A percentile compares a stretch with the other conserved stretches of the same genome.
Evolutionary conservation across 2,113 vertebrate species (phyloP).

Genomic region (Gallinago media): DNA sequence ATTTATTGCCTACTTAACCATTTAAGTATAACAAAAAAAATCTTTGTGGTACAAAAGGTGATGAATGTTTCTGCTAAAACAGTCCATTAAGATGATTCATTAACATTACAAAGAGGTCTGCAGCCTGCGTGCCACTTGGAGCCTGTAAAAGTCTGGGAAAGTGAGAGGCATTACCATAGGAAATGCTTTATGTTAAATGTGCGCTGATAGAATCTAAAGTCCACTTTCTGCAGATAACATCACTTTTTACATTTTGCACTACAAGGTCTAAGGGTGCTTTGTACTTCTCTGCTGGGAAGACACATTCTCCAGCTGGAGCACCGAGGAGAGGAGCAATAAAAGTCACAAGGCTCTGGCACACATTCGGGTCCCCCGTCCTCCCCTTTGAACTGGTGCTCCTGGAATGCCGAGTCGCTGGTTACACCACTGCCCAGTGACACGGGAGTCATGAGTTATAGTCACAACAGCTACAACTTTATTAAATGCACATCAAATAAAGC

Average conservation of each 20-base stretch:
- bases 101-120: conserved; percentile 70
- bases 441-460: conserved; percentile 56
- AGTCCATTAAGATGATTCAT: conserved; percentile 80
- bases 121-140: conserved; percentile 63
- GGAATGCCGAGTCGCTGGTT: conserved; percentile 65
- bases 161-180: conserved; percentile 62
- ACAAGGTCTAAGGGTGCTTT: conserved; percentile 63
- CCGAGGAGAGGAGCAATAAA: conserved; percentile 62
- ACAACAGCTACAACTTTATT: conserved; percentile 54
- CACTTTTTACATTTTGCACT: conserved; percentile 66
- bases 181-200: conserved; percentile 62
- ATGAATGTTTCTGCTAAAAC: conserved; percentile 76
- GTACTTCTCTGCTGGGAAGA: conserved; percentile 17
- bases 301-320: background rate
- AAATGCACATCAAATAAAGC: conserved; percentile 60
- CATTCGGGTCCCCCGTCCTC: background rate
- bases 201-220: conserved; percentile 67
- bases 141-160: conserved; percentile 56
- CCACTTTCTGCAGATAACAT: conserved; percentile 71
- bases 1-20: conserved; percentile 78
- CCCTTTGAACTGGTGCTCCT: conserved; percentile 62
- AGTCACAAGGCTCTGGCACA: conserved; percentile 28
- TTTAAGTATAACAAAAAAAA: conserved; percentile 75
- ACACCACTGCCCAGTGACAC: conserved; percentile 13
- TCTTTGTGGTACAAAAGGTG: conserved; percentile 74